Conservation (phyloP, 2,113 vertebrate species). For the Herpetotheres cachinnans region DNA sequence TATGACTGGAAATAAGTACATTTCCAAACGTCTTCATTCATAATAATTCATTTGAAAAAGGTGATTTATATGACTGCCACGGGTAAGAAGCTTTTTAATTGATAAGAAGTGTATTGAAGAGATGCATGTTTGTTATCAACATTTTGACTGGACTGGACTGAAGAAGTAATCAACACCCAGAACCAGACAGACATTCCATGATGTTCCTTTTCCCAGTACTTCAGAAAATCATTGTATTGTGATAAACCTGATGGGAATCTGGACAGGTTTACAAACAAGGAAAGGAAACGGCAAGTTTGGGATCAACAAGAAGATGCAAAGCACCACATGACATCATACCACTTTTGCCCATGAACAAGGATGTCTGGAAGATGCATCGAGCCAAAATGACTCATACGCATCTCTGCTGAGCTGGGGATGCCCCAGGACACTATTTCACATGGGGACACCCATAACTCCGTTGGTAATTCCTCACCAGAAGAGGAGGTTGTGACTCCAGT, state of each 20-base stretch:
- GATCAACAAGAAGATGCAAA: neutral
- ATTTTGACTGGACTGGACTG: neutral
- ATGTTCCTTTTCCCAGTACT: neutral
- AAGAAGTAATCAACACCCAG: neutral
- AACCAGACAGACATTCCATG: neutral
- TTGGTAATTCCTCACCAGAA: neutral
- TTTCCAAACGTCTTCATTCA: neutral
- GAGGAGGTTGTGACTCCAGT: neutral
- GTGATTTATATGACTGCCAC: neutral
- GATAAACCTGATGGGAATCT: neutral
- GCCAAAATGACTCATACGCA: neutral
- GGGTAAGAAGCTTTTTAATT: neutral
- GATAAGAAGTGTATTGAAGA: neutral
- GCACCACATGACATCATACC: no score
- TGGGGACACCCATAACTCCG: neutral
- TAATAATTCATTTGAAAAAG: neutral
- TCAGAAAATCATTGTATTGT: neutral
- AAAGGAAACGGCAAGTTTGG: neutral
- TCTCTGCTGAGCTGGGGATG: accelerated
- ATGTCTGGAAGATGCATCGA: neutral
- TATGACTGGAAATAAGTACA: neutral
- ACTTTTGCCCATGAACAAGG: neutral
- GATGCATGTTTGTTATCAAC: neutral
- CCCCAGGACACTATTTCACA: neutral
- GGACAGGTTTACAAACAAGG: neutral